Percentiles rank a stretch among this genome's conserved stretches.
These are phyloP conservation scores for Monopis laevigella DNA, from an alignment of 2,888 invertebrate species.

Conservation along the genomic window DNA sequence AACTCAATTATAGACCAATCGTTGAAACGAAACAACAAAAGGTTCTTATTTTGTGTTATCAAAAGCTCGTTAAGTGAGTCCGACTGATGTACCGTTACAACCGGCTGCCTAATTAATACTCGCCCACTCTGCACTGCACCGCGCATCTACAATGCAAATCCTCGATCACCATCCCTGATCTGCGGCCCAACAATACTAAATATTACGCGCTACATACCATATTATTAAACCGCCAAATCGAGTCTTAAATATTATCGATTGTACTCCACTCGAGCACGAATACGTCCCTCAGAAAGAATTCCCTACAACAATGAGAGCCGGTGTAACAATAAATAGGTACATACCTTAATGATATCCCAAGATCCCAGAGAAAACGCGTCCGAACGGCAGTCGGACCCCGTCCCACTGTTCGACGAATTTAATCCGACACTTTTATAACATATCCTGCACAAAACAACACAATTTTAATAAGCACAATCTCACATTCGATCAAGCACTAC, in stretches of 20 bases:
- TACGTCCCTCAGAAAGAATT: constrained; percentile 49
- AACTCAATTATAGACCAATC: constrained; percentile 32
- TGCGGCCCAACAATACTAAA: constrained; percentile 42
- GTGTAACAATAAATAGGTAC: constrained; percentile 56
- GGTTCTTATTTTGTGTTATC: constrained; percentile 31
- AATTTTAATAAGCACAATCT: constrained; percentile 53
- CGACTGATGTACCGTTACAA: constrained; percentile 36
- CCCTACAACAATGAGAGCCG: constrained; percentile 64
- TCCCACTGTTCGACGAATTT: constrained; percentile 53
- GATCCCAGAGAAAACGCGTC: constrained; percentile 61
- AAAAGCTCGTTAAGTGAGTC: constrained; percentile 45
- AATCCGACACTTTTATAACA: constrained; percentile 50
- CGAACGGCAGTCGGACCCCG: constrained; percentile 50
- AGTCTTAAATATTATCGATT: constrained; percentile 62
- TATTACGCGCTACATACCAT: constrained; percentile 27
- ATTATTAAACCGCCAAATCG: constrained; percentile 25
- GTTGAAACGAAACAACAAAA: constrained; percentile 36
- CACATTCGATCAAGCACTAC: constrained; percentile 54
- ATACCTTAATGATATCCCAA: constrained; percentile 67
- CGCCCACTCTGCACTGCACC: constrained; percentile 48
- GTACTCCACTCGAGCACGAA: constrained; percentile 40
- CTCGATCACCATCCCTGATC: constrained; percentile 45
- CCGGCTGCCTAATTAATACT: constrained; percentile 51
- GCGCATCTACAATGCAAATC: constrained; percentile 60
- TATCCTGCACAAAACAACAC: constrained; percentile 53